Conservation (phyloP, 2,113 vertebrate species). For the Xyliphius kryptos region DNA sequence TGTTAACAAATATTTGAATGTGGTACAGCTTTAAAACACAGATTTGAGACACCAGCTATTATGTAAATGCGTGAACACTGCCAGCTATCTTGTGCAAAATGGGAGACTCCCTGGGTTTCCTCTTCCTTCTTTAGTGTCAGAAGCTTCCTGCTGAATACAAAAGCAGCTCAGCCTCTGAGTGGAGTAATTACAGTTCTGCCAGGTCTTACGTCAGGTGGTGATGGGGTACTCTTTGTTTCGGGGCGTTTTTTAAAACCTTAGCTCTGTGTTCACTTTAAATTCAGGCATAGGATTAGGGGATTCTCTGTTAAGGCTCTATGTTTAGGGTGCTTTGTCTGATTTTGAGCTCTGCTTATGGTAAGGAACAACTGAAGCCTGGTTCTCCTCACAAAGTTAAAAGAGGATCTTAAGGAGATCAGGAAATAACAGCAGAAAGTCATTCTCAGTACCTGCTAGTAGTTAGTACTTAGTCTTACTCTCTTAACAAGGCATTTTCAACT, state of each 20-base stretch:
- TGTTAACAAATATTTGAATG: too few relatives aligned
- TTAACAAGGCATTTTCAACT: too few relatives aligned
- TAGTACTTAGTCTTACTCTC: too few relatives aligned
- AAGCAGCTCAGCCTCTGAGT: slow-evolving; percentile 17
- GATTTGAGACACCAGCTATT: background rate
- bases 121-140: slow-evolving; percentile 6
- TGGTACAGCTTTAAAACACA: background rate
- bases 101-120: background rate
- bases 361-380: slow-evolving; percentile 3
- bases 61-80: too few relatives aligned
- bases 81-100: background rate
- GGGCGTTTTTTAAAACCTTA: slow-evolving; percentile 18
- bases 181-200: slow-evolving; percentile 32
- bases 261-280: slow-evolving; percentile 4
- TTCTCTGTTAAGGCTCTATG: slow-evolving; percentile 6
- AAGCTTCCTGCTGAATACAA: slow-evolving; percentile 25
- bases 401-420: too few relatives aligned
- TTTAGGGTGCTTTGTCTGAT: background rate
- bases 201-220: slow-evolving; percentile 10
- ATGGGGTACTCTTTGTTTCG: slow-evolving; percentile 23
- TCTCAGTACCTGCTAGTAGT: too few relatives aligned
- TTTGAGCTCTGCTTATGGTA: background rate
- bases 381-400: too few relatives aligned
- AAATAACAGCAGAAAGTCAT: too few relatives aligned
- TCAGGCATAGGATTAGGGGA: slow-evolving; percentile 2